These are phyloP conservation scores for Luperina testacea DNA, from an alignment of 2,888 invertebrate species.

Conservation along the genomic window DNA sequence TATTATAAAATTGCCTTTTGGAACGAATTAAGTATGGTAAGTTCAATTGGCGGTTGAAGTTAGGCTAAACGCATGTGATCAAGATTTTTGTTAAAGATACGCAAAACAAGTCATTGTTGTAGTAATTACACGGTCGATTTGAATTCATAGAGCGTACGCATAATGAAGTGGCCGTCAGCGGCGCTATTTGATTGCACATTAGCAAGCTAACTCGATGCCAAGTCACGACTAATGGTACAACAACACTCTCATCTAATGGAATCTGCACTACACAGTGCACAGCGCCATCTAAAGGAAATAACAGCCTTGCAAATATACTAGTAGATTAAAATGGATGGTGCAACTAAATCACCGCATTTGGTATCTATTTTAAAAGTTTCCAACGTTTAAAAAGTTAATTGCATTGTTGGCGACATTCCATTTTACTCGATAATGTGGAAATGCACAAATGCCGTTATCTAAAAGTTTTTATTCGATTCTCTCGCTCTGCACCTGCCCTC, in stretches of 20 bases:
- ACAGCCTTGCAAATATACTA: conserved; percentile 52
- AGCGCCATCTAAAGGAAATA: conserved; percentile 59
- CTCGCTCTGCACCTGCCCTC: conserved; percentile 66
- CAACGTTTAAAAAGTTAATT: conserved; percentile 72
- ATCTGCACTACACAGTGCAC: conserved; percentile 62
- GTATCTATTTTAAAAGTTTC: conserved; percentile 61
- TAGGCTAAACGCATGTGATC: conserved; percentile 3
- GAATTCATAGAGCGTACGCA: conserved; percentile 85
- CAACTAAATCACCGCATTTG: conserved; percentile 57
- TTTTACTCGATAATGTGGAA: conserved; percentile 71
- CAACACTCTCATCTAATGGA: conserved; percentile 74
- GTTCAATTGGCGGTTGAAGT: not conserved
- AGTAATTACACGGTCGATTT: conserved; percentile 80
- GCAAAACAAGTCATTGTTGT: conserved; percentile 71
- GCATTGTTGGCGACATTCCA: conserved; percentile 71
- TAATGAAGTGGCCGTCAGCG: conserved; percentile 84
- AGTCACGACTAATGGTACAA: conserved; percentile 86
- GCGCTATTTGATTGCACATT: conserved; percentile 86
- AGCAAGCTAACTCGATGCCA: conserved; percentile 85
- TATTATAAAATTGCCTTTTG: not conserved
- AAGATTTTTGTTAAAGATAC: conserved; percentile 50
- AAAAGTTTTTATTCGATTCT: conserved; percentile 66
- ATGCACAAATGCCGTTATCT: conserved; percentile 70
- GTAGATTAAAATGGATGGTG: conserved; percentile 52
- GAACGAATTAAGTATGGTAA: not conserved